Evolutionary conservation across 2,888 invertebrate species (phyloP).

Genomic region (Drosophila limbata): DNA sequence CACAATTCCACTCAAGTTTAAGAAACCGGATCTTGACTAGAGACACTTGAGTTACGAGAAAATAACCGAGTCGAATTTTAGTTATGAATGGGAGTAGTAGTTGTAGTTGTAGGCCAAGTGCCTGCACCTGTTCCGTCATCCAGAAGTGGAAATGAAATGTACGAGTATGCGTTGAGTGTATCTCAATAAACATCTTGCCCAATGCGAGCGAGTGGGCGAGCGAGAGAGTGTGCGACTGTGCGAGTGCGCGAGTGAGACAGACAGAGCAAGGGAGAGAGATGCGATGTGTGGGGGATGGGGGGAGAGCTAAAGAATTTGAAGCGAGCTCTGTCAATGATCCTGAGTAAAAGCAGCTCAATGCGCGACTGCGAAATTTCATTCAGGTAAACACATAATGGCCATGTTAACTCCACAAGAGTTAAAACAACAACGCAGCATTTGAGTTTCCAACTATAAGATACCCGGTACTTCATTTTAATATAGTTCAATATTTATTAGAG

Average conservation of each 20-base stretch:
- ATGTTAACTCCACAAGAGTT: constrained; percentile 47
- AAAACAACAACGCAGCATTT: constrained; percentile 10
- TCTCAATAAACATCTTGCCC: constrained; percentile 33
- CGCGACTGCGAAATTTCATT: constrained; percentile 51
- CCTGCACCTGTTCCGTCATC: constrained; percentile 57
- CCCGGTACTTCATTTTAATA: not conserved
- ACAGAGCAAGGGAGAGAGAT: not conserved
- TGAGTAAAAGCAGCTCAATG: constrained; percentile 48
- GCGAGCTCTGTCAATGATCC: constrained; percentile 50
- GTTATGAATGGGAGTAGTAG: constrained; percentile 64
- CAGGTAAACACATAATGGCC: constrained; percentile 45
- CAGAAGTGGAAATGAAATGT: constrained; percentile 40
- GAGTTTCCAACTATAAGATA: not conserved
- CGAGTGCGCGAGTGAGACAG: not conserved
- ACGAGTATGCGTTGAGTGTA: constrained; percentile 41
- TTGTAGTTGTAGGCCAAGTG: constrained; percentile 50
- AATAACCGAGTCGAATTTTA: constrained; percentile 32
- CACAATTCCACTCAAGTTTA: constrained; percentile 47
- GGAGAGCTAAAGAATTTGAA: constrained; percentile 22
- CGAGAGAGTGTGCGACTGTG: not conserved
- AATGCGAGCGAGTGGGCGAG: constrained; percentile 8
- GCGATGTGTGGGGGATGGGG: not conserved
- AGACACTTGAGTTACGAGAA: constrained; percentile 40
- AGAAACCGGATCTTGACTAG: constrained; percentile 54
- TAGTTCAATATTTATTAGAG: no score